These are phyloP conservation scores for Grallaria varia DNA, from an alignment of 2,113 vertebrate species.

Conservation along the genomic window DNA sequence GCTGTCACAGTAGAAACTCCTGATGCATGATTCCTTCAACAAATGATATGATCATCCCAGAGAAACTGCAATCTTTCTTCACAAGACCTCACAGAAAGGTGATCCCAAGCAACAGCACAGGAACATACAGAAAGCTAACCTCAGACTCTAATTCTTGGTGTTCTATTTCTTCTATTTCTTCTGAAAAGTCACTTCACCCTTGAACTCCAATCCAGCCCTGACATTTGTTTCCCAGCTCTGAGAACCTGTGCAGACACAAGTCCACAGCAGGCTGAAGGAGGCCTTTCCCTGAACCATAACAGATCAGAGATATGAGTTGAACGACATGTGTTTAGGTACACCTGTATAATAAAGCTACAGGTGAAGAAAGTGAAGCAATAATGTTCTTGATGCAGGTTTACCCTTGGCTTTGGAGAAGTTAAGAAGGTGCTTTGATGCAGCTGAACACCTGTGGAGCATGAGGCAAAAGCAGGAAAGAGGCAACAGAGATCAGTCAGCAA, in stretches of 20 bases:
- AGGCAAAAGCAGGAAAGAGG: neutral
- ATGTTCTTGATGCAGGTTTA: neutral
- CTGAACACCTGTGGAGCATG: neutral
- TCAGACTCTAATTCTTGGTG: neutral
- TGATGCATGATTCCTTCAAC: neutral
- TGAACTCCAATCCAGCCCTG: neutral
- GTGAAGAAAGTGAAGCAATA: neutral
- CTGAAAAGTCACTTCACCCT: neutral
- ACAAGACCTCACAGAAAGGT: neutral
- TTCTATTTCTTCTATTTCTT: neutral
- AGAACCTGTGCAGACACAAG: neutral
- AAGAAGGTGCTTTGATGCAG: neutral
- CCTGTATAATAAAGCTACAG: neutral
- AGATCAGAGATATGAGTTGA: neutral
- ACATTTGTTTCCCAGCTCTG: neutral
- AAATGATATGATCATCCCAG: neutral
- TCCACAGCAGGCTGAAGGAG: rapidly evolving
- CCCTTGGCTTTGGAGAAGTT: neutral
- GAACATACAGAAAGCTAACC: neutral
- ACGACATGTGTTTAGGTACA: neutral
- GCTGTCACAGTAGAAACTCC: neutral
- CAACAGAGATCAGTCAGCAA: rapidly evolving
- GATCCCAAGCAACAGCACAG: neutral
- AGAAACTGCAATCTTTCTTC: neutral
- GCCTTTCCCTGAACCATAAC: neutral